Conservation (phyloP, 2,113 vertebrate genomes). For the Rattus rattus region DNA sequence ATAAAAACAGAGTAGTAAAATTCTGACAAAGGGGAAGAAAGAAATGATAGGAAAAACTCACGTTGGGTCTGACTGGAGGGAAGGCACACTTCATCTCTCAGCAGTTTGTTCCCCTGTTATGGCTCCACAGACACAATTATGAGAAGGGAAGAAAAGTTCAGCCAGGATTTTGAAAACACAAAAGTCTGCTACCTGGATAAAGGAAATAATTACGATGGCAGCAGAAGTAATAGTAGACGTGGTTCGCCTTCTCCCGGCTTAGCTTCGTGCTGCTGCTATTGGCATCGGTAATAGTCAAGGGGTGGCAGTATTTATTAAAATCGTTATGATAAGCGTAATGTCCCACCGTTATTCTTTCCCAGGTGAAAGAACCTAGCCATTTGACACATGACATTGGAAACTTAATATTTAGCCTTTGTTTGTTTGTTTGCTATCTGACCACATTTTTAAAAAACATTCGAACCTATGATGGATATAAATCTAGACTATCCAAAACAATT, state of each 20-base stretch:
- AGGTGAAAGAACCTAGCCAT: background rate
- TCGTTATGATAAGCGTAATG: background rate
- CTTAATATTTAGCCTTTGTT: background rate
- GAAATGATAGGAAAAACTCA: background rate
- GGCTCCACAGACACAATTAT: background rate
- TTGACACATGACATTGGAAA: background rate
- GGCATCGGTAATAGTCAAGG: fast-evolving
- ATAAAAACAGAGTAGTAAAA: constrained; percentile 61
- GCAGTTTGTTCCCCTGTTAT: background rate
- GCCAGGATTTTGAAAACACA: background rate
- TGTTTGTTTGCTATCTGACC: background rate
- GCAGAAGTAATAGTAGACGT: background rate
- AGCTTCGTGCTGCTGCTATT: background rate
- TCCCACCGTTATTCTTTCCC: background rate
- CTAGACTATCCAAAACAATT: background rate
- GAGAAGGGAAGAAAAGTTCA: background rate
- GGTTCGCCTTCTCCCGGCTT: background rate
- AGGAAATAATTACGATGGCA: background rate
- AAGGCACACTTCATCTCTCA: constrained; percentile 43
- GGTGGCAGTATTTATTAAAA: background rate
- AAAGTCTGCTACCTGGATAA: background rate
- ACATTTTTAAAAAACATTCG: background rate
- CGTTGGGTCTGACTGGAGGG: background rate
- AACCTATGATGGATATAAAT: background rate
- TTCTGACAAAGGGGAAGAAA: constrained; percentile 47